phyloP scores from a whole-genome alignment of 2,113 vertebrate species.

The Ceyx margarethae region DNA sequence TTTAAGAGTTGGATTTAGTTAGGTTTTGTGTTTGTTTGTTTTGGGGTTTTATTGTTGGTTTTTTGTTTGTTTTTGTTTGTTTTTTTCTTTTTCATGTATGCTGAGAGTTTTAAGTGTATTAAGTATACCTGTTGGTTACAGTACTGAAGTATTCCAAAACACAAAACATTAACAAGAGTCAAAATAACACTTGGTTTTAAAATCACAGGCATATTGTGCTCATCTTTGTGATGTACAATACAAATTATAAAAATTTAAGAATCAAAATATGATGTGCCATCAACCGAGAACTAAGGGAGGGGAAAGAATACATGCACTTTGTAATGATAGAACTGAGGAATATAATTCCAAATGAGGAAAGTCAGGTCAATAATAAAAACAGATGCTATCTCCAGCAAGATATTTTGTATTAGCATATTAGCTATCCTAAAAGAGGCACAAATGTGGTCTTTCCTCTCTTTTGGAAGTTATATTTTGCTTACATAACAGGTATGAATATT shows the following conservation, averaged over 20 bases:
- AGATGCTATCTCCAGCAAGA: neutral
- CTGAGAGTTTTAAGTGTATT: neutral
- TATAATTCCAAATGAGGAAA: neutral
- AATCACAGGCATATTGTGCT: neutral
- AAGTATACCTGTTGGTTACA: neutral
- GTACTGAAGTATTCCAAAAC: neutral
- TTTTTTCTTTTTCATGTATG: neutral
- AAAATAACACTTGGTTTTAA: neutral
- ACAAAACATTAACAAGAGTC: neutral
- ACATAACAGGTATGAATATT: neutral
- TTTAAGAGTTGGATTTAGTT: neutral
- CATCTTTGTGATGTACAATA: neutral
- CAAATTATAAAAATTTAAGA: neutral
- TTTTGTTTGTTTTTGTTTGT: neutral
- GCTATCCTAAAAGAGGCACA: neutral
- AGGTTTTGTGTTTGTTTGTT: accelerated
- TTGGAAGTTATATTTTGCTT: neutral
- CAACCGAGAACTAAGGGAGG: neutral
- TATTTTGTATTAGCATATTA: neutral
- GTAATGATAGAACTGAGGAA: neutral
- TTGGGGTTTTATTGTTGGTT: no score
- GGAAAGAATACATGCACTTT: neutral
- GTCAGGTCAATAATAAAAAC: neutral
- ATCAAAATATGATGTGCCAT: neutral
- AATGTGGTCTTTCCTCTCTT: neutral